These are phyloP conservation scores for Cryptoprocta ferox DNA, from an alignment of 2,797 vertebrate genomes.

Conservation along the genomic window DNA sequence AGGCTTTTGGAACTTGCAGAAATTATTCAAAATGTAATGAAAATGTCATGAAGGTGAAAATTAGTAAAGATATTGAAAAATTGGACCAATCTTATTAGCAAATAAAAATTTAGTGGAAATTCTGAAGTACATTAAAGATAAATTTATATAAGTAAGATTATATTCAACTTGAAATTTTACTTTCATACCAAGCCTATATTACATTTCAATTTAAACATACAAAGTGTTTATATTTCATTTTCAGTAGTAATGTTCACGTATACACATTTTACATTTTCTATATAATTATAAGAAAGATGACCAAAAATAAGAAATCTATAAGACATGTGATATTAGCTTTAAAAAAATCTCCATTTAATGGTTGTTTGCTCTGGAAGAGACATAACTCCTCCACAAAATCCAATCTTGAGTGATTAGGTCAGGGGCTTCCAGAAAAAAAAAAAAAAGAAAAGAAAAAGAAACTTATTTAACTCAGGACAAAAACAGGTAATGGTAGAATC, in stretches of 20 bases:
- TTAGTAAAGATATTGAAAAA: not conserved
- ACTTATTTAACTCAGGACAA: not conserved
- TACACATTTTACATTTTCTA: not conserved
- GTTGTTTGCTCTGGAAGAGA: not conserved
- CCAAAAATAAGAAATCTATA: not conserved
- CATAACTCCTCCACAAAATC: not conserved
- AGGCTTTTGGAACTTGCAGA: not conserved
- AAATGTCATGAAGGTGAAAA: not conserved
- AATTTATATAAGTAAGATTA: not conserved
- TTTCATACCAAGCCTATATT: not conserved
- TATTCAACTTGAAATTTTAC: not conserved
- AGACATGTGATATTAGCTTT: not conserved
- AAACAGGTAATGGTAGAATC: not conserved
- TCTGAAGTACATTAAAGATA: not conserved
- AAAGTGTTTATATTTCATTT: not conserved
- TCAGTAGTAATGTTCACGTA: not conserved
- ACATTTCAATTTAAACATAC: not conserved
- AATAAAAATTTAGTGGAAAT: not conserved
- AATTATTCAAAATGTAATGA: not conserved
- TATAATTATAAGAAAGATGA: not conserved
- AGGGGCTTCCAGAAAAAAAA: not conserved
- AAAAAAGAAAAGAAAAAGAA: not conserved
- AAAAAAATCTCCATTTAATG: not conserved
- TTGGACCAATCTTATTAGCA: not conserved
- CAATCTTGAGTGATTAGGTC: not conserved